Conservation (phyloP, 2,113 vertebrate species). For the Oceanodroma tethys region DNA sequence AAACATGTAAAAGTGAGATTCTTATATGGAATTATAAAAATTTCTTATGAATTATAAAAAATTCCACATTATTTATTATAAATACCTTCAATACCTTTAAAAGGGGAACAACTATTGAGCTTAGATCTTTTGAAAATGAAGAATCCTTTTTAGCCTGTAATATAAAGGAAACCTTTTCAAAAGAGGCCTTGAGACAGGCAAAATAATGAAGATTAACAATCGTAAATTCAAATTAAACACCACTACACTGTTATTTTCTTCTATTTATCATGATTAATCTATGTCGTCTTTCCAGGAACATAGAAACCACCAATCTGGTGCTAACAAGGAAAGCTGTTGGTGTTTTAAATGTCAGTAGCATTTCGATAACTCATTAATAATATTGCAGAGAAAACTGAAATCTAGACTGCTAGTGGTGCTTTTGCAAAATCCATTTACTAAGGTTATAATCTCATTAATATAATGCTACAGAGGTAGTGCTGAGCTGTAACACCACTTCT, state of each 20-base stretch:
- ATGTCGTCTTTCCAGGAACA: background rate
- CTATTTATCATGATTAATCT: background rate
- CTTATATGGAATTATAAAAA: background rate
- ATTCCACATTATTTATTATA: background rate
- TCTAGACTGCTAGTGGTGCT: background rate
- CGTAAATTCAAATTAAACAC: background rate
- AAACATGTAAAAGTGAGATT: background rate
- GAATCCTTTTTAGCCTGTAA: background rate
- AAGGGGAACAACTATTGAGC: background rate
- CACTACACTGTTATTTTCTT: background rate
- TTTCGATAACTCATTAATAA: background rate
- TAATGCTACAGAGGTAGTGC: background rate
- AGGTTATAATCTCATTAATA: background rate
- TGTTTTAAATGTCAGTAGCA: background rate
- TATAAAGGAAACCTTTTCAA: background rate
- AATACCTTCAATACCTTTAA: background rate
- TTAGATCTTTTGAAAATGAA: background rate
- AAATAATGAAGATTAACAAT: background rate
- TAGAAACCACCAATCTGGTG: background rate
- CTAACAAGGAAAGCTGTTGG: background rate
- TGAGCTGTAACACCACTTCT: background rate
- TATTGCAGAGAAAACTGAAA: background rate
- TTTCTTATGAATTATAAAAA: background rate
- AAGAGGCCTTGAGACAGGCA: background rate
- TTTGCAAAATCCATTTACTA: background rate